Percentiles rank a stretch among this genome's conserved stretches.
Conservation (phyloP, 2,797 vertebrate species). For the Meda fulgida region DNA sequence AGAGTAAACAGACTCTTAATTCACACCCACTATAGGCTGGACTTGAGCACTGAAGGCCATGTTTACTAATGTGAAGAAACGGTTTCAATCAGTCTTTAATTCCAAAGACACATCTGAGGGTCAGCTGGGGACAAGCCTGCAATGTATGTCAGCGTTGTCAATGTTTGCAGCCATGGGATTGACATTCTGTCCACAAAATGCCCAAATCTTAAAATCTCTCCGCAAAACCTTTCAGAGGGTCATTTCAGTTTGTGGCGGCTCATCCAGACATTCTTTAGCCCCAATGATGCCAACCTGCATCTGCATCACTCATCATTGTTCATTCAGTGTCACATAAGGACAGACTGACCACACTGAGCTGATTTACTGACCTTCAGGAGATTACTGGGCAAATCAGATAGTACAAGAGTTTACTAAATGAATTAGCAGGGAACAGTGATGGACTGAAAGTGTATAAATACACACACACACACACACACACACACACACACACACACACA, state of each 20-base stretch:
- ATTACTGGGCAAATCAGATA: constrained; percentile 46
- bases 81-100: constrained; percentile 11
- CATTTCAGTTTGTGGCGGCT: not conserved
- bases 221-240: not conserved
- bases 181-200: constrained; percentile 25
- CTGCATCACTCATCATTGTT: constrained; percentile 2
- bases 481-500: not conserved
- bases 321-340: constrained; percentile 29
- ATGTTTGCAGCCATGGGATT: not conserved
- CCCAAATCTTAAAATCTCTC: constrained; percentile 21
- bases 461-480: not conserved
- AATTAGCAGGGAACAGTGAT: constrained; percentile 26
- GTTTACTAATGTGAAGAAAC: constrained; percentile 35
- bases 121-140: constrained; percentile 8
- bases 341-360: constrained; percentile 48
- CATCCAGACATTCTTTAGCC: constrained; percentile 9
- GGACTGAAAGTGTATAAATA: constrained; percentile 37
- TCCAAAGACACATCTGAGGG: constrained; percentile 6
- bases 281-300: not conserved
- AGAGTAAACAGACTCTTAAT: constrained; percentile 12
- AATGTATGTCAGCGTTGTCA: not conserved
- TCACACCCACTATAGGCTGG: constrained; percentile 15
- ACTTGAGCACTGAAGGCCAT: not conserved
- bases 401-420: constrained; percentile 44
- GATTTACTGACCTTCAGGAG: constrained; percentile 49